These are phyloP conservation scores for Glyptemys insculpta DNA, from an alignment of 2,797 vertebrate species.

Conservation along the genomic window DNA sequence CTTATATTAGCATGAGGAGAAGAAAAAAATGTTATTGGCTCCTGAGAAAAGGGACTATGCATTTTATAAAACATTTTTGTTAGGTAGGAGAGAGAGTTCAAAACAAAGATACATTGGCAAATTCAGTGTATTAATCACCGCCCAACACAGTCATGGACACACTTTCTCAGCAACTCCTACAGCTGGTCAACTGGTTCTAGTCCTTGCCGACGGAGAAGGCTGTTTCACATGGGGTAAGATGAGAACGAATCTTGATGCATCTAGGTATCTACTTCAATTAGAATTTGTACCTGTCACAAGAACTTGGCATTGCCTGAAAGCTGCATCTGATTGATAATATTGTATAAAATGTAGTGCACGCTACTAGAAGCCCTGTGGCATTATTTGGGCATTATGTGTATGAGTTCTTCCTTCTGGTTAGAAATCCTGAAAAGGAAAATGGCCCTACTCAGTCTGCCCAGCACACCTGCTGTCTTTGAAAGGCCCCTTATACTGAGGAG, in stretches of 20 bases:
- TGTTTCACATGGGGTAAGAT: background rate
- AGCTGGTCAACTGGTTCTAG: background rate
- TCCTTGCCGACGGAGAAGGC: background rate
- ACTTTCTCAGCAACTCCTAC: background rate
- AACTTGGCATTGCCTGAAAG: background rate
- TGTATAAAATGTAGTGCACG: background rate
- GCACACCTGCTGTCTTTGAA: background rate
- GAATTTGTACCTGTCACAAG: background rate
- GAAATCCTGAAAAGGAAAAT: background rate
- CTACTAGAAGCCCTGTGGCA: background rate
- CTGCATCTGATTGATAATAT: background rate
- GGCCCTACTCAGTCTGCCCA: background rate
- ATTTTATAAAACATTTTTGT: background rate
- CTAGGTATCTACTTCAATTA: background rate
- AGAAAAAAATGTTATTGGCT: background rate
- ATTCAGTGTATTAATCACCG: background rate
- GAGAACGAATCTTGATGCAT: background rate
- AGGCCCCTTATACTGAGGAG: background rate
- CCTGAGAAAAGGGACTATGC: background rate
- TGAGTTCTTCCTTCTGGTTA: background rate
- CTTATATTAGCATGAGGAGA: background rate
- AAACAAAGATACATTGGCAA: background rate
- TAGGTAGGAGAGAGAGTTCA: too few relatives aligned
- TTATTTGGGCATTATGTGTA: background rate
- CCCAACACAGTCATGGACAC: background rate